phyloP scores from a whole-genome alignment of 2,797 vertebrate genomes.

The Ambastaia sidthimunki region DNA sequence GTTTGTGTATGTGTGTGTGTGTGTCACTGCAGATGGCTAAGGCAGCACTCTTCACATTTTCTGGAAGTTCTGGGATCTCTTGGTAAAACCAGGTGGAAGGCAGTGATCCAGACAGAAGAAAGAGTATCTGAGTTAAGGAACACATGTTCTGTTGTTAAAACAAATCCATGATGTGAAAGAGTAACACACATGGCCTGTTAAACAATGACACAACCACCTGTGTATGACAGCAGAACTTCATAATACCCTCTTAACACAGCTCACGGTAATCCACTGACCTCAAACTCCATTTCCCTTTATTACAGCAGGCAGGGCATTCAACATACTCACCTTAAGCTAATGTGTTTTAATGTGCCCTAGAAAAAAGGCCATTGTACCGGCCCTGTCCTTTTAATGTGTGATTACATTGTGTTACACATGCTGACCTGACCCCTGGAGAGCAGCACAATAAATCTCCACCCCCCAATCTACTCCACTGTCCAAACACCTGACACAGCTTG shows the following conservation, averaged over 20 bases:
- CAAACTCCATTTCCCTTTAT: conserved; percentile 70
- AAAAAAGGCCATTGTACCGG: conserved; percentile 68
- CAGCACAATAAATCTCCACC: conserved; percentile 58
- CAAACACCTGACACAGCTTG: conserved; percentile 66
- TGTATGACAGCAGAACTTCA: conserved; percentile 11
- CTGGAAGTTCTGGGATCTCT: no score
- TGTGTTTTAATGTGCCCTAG: conserved; percentile 71
- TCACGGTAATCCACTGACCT: conserved; percentile 66
- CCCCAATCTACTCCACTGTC: conserved; percentile 54
- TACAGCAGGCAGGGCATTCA: conserved; percentile 54
- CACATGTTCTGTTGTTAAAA: conserved; percentile 25
- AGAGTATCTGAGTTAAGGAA: background rate
- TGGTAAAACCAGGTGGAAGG: no score
- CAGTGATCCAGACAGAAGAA: no score
- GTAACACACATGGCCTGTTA: conserved; percentile 18
- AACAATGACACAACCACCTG: conserved; percentile 32
- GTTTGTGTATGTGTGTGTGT: background rate
- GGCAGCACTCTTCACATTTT: no score
- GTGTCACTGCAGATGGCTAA: background rate
- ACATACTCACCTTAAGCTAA: conserved; percentile 54
- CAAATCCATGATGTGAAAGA: background rate
- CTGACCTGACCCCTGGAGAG: conserved; percentile 69
- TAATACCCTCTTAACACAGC: conserved; percentile 65
- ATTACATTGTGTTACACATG: conserved; percentile 78
- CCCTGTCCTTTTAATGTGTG: conserved; percentile 69